phyloP scores from a whole-genome alignment of 2,888 invertebrate species.

The Agonopterix arenella region DNA sequence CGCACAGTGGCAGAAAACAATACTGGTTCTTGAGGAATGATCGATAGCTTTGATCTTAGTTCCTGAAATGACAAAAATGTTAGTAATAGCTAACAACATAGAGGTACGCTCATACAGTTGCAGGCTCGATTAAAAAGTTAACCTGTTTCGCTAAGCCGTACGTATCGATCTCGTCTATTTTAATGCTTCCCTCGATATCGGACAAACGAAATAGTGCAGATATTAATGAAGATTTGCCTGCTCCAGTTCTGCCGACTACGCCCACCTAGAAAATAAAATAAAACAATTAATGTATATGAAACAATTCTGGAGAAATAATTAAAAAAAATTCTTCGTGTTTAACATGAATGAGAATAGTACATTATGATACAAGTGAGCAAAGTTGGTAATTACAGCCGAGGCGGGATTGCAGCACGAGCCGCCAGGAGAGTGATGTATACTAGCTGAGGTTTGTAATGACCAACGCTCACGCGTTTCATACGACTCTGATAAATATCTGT shows the following conservation, averaged over 20 bases:
- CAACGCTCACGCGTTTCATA: too few relatives aligned
- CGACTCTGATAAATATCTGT: too few relatives aligned
- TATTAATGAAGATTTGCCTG: slow-evolving; percentile 84
- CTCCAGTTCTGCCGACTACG: slow-evolving; percentile 85
- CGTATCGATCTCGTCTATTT: slow-evolving; percentile 83
- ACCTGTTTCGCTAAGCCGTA: slow-evolving; percentile 77
- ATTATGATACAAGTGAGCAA: too few relatives aligned
- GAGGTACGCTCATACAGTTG: background rate
- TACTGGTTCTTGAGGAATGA: slow-evolving; percentile 83
- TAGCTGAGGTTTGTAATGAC: too few relatives aligned
- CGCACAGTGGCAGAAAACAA: slow-evolving; percentile 82
- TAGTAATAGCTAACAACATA: too few relatives aligned
- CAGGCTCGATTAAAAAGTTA: background rate
- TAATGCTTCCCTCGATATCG: slow-evolving; percentile 80
- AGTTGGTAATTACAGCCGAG: too few relatives aligned
- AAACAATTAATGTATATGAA: background rate
- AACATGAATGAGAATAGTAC: too few relatives aligned
- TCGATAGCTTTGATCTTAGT: slow-evolving; percentile 81
- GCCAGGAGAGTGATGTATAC: too few relatives aligned
- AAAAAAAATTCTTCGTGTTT: background rate
- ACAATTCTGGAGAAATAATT: background rate
- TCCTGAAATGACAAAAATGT: slow-evolving; percentile 42
- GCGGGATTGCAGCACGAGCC: too few relatives aligned
- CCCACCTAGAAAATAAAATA: slow-evolving; percentile 65
- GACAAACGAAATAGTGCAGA: slow-evolving; percentile 86